Conservation (phyloP, 2,888 invertebrate species). For the Metalampra italica region DNA sequence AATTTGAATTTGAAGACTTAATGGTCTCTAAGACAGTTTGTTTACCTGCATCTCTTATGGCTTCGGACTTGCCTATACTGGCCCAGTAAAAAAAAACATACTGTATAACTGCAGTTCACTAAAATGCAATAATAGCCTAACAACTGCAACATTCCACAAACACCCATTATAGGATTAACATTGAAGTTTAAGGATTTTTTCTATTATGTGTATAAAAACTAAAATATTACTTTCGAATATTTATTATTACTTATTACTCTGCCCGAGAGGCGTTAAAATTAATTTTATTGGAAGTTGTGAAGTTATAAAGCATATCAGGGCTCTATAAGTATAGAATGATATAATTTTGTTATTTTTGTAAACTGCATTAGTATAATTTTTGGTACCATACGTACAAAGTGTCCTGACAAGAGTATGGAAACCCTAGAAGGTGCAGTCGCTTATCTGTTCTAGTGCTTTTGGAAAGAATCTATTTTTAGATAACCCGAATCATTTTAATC, state of each 20-base stretch:
- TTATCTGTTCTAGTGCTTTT: too few species aligned
- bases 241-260: slow-evolving; percentile 18
- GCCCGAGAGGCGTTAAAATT: slow-evolving; percentile 48
- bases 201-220: slow-evolving; percentile 11
- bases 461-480: too few species aligned
- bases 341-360: slow-evolving; percentile 46
- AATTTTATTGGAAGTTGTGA: slow-evolving; percentile 59
- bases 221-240: slow-evolving; percentile 18
- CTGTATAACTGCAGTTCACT: slow-evolving; percentile 5
- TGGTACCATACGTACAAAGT: slow-evolving; percentile 6
- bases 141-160: slow-evolving; percentile 9
- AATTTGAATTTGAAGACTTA: too few species aligned
- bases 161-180: slow-evolving; percentile 3
- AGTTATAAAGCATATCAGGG: slow-evolving; percentile 61
- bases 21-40: too few species aligned
- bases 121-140: slow-evolving; percentile 10
- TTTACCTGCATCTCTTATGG: too few species aligned
- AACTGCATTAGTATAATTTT: slow-evolving; percentile 29
- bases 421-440: too few species aligned
- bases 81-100: too few species aligned
- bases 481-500: too few species aligned
- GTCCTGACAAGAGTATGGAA: too few species aligned
- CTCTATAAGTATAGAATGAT: slow-evolving; percentile 41
- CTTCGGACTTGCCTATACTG: too few species aligned
- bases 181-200: slow-evolving; percentile 15